These are phyloP conservation scores for Cardiocondyla obscurior DNA, from an alignment of 1,140 invertebrate genomes.

Conservation along the genomic window DNA sequence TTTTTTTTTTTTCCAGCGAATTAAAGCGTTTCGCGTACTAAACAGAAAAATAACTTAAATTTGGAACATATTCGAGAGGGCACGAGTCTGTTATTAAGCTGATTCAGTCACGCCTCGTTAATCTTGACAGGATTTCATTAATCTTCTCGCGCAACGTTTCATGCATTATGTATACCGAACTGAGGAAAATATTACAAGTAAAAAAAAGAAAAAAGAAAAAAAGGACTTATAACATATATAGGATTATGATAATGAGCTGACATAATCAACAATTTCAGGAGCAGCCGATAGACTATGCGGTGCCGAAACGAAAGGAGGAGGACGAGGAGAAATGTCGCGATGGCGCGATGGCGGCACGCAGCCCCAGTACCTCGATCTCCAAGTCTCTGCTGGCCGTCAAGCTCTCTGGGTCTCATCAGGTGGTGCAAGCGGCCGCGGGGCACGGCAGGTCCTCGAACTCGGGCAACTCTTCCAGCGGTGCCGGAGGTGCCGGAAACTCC, in stretches of 20 bases:
- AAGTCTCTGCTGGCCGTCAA: conserved; percentile 80
- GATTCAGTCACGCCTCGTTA: conserved; percentile 40
- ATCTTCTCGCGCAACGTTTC: background rate
- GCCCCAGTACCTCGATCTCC: conserved; percentile 82
- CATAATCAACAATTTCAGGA: conserved; percentile 85
- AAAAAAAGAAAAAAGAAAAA: background rate
- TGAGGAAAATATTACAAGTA: conserved; percentile 8
- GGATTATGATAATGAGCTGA: background rate
- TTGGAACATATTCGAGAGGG: background rate
- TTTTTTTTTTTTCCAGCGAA: background rate
- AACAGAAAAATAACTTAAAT: background rate
- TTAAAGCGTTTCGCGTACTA: background rate
- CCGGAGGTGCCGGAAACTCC: conserved; percentile 59
- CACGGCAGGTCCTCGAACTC: conserved; percentile 86
- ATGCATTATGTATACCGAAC: conserved; percentile 31
- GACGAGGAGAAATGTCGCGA: conserved; percentile 87
- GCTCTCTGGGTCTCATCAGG: conserved; percentile 77
- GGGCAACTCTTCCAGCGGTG: conserved; percentile 78
- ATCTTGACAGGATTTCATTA: conserved; percentile 7
- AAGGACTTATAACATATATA: too few species aligned
- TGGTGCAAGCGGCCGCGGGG: conserved; percentile 88
- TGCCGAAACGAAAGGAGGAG: conserved; percentile 89
- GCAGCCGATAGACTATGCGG: conserved; percentile 94
- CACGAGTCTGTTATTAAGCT: background rate
- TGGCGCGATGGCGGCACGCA: conserved; percentile 85